phyloP scores from a whole-genome alignment of 2,888 invertebrate genomes.

The Bombylius major region DNA sequence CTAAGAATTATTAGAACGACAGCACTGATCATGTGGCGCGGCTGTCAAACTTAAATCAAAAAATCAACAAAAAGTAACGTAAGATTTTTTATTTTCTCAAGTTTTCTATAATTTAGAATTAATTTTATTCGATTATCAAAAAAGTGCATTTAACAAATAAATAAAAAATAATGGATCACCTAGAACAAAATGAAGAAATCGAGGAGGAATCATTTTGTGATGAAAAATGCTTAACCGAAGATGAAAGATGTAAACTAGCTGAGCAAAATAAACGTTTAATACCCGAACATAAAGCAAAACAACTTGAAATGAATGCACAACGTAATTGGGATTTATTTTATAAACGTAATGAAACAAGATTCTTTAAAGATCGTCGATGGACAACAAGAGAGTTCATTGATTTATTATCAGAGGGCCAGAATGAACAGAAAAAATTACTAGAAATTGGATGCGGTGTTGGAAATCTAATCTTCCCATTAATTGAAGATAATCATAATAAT shows the following conservation, averaged over 20 bases:
- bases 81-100: no score
- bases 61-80: no score
- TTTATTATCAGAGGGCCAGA: constrained; percentile 40
- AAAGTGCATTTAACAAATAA: no score
- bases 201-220: neutral
- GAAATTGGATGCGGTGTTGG: constrained; percentile 96
- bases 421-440: constrained; percentile 39
- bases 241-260: constrained; percentile 49
- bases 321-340: constrained; percentile 96
- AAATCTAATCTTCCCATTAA: constrained; percentile 85
- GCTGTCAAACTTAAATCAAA: no score
- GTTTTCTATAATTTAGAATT: no score
- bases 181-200: neutral
- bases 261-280: constrained; percentile 58
- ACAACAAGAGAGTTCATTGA: constrained; percentile 88
- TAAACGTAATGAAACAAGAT: constrained; percentile 83
- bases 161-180: no score
- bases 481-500: constrained; percentile 59
- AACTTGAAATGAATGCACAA: constrained; percentile 69
- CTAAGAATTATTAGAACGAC: no score
- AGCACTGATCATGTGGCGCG: no score
- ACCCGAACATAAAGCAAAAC: constrained; percentile 58
- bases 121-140: no score
- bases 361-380: constrained; percentile 96
- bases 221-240: constrained; percentile 33